Evolutionary conservation across 2,113 vertebrate genomes (phyloP).

Genomic region (Paradisaea rubra): DNA sequence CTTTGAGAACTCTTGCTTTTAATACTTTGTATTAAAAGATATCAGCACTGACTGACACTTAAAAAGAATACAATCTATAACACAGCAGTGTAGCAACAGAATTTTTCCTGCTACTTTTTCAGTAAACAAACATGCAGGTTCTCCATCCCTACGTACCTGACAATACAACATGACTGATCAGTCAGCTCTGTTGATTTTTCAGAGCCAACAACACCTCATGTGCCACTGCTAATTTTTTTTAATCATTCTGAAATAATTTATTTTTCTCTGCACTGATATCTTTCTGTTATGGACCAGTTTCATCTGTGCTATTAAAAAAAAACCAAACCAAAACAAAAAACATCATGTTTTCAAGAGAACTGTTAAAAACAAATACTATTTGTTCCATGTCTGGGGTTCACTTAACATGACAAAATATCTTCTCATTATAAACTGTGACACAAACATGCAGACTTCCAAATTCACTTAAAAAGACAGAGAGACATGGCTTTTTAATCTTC

Average conservation of each 20-base stretch:
- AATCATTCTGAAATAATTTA: not conserved
- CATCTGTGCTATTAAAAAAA: not conserved
- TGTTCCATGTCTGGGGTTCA: not conserved
- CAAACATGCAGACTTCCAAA: not conserved
- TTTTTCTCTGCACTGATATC: not conserved
- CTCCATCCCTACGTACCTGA: not conserved
- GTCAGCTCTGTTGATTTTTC: not conserved
- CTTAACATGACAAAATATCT: not conserved
- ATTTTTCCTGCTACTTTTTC: not conserved
- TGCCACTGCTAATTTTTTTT: not conserved
- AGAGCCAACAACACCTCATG: not conserved
- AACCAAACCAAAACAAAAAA: not conserved
- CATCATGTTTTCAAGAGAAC: not conserved
- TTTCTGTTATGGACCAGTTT: not conserved
- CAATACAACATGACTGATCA: not conserved
- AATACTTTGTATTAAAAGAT: not conserved
- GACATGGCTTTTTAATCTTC: not conserved
- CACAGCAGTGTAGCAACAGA: not conserved
- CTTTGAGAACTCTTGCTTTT: not conserved
- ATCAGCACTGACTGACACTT: not conserved
- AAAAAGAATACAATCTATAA: not conserved
- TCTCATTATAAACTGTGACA: constrained; percentile 26
- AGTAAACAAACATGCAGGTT: not conserved
- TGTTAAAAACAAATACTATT: not conserved
- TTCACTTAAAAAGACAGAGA: not conserved